Conservation (phyloP, 2,113 vertebrate species). For the Sardina pilchardus region DNA sequence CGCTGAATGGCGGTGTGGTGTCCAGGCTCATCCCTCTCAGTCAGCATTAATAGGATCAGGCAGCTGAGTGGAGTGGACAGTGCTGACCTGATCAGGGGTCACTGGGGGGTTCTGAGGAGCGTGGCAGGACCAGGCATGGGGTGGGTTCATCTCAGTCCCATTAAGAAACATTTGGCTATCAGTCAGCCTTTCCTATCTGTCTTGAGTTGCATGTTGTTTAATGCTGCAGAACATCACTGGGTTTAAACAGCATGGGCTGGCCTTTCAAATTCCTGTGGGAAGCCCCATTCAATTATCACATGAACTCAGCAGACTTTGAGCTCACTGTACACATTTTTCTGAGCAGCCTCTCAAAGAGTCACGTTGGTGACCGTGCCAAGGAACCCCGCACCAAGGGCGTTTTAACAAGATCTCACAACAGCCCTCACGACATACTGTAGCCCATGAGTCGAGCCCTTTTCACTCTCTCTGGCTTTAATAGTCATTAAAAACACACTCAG, state of each 20-base stretch:
- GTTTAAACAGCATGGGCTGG: background rate
- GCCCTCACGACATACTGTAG: background rate
- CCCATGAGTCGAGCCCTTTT: background rate
- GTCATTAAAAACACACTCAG: background rate
- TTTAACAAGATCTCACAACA: constrained; percentile 27
- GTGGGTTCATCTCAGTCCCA: background rate
- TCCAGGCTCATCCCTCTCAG: constrained; percentile 49
- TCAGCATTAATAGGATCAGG: constrained; percentile 42
- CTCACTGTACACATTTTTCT: constrained; percentile 28
- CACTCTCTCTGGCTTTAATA: background rate
- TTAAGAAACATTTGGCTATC: background rate
- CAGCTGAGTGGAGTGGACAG: background rate
- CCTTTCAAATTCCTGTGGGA: constrained; percentile 25
- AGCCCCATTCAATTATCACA: constrained; percentile 31
- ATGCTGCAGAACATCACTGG: background rate
- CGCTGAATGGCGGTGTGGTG: constrained; percentile 37
- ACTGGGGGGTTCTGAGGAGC: background rate
- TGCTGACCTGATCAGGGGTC: constrained; percentile 8
- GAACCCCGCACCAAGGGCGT: constrained; percentile 25
- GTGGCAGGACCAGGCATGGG: background rate
- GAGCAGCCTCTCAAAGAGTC: background rate
- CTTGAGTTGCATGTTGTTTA: background rate
- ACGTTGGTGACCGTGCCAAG: constrained; percentile 16
- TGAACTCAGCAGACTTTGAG: constrained; percentile 5
- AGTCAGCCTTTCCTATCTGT: background rate